These are phyloP conservation scores for Poecilia latipinna DNA, from an alignment of 2,113 vertebrate genomes.

Conservation along the genomic window DNA sequence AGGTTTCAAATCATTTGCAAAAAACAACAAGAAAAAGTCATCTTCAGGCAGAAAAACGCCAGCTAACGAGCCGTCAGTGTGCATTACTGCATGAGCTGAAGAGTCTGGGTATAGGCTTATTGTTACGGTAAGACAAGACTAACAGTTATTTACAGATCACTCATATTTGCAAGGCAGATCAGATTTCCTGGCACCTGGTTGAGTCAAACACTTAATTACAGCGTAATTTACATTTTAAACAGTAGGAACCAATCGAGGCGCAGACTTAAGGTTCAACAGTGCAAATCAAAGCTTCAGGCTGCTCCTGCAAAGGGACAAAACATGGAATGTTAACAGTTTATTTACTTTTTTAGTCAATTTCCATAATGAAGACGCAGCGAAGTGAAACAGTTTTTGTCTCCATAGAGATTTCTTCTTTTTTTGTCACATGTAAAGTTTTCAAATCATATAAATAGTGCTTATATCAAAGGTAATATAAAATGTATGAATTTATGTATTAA, in stretches of 20 bases:
- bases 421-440: not conserved
- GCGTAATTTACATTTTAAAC: constrained; percentile 68
- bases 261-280: constrained; percentile 78
- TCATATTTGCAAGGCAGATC: constrained; percentile 85
- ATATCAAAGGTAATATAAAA: not conserved
- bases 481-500: too few relatives aligned
- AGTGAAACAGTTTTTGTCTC: not conserved
- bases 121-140: constrained; percentile 85
- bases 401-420: not conserved
- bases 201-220: constrained; percentile 70
- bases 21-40: not conserved
- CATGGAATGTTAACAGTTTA: constrained; percentile 86
- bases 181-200: constrained; percentile 81
- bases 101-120: constrained; percentile 84
- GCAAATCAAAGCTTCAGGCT: constrained; percentile 88
- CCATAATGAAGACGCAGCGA: not conserved
- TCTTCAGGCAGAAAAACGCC: constrained; percentile 54
- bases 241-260: constrained; percentile 69
- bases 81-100: constrained; percentile 68
- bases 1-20: constrained; percentile 55
- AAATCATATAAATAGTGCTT: not conserved
- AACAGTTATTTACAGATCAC: constrained; percentile 87
- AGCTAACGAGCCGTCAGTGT: constrained; percentile 62
- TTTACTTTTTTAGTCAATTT: not conserved
- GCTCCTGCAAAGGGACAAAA: constrained; percentile 70